Evolutionary conservation across 2,888 invertebrate species (phyloP), one percentile per base, ranked within the genome.

Genomic region (Tenthredo livida): DNA sequence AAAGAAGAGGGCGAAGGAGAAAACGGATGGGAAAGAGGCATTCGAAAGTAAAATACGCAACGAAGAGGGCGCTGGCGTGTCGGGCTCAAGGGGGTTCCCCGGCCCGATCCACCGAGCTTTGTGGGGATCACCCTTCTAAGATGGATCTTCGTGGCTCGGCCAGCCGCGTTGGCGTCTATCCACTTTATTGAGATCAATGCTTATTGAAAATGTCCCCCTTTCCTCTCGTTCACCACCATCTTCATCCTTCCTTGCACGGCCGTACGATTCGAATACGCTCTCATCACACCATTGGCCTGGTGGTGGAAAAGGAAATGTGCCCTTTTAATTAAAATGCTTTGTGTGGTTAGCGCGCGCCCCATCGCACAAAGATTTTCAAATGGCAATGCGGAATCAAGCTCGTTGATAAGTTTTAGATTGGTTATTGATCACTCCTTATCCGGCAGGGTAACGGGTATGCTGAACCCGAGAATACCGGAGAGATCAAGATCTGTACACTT

Each of bases 121-220:
- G 85, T 80, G 85, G 85, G 82, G 70, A 78, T 80, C 65, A 75
- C 84, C 85, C 73, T 73, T 82, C 84, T 43, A 85, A 87, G 87
- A 87, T 85, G 85, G 85, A 87, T 87, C 85, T 85, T 78, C 85
- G 75, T 78, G 84, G 47, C 84, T 84, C 80, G 84, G 65, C 78
- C 80, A 58, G 78, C 80, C 85, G 87, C 87, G 88, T 90, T 88
- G 88, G 86, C 87, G 86, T 88, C 89, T 88, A 89, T 89, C 88
- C 88, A 88, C 88, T 89, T 90, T 88, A 89, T 90, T 89, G 89
- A 89, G 90, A 89, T 89, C 88, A 89, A 89, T 88, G 88, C 88
- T 89, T 89, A 89, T 90, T 89, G 89, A 89, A 89, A 89, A 89
- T 85, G 88, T 85, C 47, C 70, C 87, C 85, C 85, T 86, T 86